Evolutionary conservation across 2,888 invertebrate species (phyloP), one percentile per base, ranked within the genome.

Genomic region (Hypomecis punctinalis): DNA sequence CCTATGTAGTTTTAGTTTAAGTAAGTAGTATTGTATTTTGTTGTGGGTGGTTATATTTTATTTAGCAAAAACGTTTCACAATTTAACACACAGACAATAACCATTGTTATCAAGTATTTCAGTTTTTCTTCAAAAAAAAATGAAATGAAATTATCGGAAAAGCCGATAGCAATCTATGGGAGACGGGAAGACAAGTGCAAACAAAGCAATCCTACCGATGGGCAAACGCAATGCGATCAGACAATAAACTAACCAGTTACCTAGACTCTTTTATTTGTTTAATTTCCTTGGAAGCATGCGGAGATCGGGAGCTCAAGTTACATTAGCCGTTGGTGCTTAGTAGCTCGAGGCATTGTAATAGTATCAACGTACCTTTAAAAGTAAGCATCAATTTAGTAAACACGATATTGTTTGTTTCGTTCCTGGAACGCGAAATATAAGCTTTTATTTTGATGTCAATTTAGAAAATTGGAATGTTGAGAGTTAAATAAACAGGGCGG

Each of bases 181-280:
- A 40, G n/a, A 13, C 10, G 7, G 45, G 45, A 54, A 59, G 43
- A 71, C 62, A 65, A 78, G 73, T 75, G 73, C 76, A 79, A 78
- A 81, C 79, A 80, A 76, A 78, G 74, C 71, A 71, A 67, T 76
- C 67, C 60, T 76, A 79, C 77, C 76, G 76, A 77, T 70, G 70
- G 46, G 57, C 62, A 66, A 71, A 63, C 66, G 76, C 76, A 78
- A 74, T 78, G 68, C 74, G 72, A 76, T 69, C 66, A 63, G 61
- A 71, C 73, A 71, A 73, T 72, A 74, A 76, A 68, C 69, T 52
- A 66, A 66, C 78, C 76, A 76, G 53, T 58, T 42, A 65, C 46
- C 51, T 13, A 67, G 70, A 71, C 65, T 66, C 54, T 53, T 42
- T 63, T 62, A 62, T 65, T 61, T 67, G 60, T 65, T 66, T 54